Conservation (phyloP, 2,888 invertebrate species). For the Tenthredo amoena region DNA sequence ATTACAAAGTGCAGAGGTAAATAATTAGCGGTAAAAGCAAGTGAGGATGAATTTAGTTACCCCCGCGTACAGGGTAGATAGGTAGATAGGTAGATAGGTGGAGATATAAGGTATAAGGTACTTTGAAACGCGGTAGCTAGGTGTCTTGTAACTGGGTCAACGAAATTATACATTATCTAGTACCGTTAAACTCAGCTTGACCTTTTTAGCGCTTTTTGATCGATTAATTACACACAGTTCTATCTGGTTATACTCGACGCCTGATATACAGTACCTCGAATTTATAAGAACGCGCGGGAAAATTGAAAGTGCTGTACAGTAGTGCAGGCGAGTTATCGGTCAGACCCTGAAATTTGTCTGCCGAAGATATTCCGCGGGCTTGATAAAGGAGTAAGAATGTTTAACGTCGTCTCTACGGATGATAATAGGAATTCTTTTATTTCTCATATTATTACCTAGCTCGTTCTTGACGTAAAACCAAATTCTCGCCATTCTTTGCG, state of each 20-base stretch:
- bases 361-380: too few species aligned
- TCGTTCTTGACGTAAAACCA: not conserved
- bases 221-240: conserved; percentile 27
- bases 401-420: too few species aligned
- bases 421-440: not conserved
- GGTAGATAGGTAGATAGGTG: not conserved
- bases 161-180: conserved; percentile 42
- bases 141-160: conserved; percentile 37
- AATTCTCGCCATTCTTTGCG: not conserved
- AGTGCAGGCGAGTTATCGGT: not conserved
- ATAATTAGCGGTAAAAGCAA: conserved; percentile 21
- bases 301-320: not conserved
- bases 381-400: too few species aligned
- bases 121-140: not conserved
- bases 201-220: conserved; percentile 38
- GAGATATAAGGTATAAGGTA: not conserved
- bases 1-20: conserved; percentile 37
- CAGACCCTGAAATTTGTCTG: not conserved
- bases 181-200: conserved; percentile 31
- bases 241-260: too few species aligned
- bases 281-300: too few species aligned
- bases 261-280: too few species aligned
- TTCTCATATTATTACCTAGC: not conserved
- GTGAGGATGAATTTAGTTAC: not conserved
- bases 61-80: not conserved